Evolutionary conservation across 23 tunicate genomes (phyloP), one percentile per base, ranked within the genome.

Genomic region (Oikopleura vanhoeffeni): DNA sequence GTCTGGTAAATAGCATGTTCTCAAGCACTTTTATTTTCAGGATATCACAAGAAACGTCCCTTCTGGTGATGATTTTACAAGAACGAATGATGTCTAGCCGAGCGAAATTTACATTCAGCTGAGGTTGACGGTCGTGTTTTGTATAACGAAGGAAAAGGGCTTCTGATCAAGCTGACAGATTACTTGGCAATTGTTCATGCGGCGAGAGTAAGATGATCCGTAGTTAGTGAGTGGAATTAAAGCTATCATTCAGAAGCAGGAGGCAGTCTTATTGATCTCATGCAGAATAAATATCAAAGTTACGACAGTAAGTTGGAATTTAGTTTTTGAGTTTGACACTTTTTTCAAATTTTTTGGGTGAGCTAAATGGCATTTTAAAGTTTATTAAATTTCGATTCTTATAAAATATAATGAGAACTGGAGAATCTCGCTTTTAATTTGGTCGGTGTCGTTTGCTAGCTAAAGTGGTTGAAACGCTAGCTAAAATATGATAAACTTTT

Each of bases 181-280:
- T 71, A 2, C 79, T n/a, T 71, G 27, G 79, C 79, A 71, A 2
- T 2, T 18, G 79, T 71, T 30, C 79, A 71, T 38, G 79, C 79
- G 38, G 79, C 79, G 2, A 33, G 35, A 38, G 36, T 18, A 71
- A 32, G 32, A 28, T 33, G 36, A 28, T 18, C 2, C 36, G 79
- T 2, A 3, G 79, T 2, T 38, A 32, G 38, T 13, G 35, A 30
- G n/a, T 24, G 35, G 35, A 33, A 71, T 71, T 30, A 30, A 32
- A 33, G 35, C 27, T 2, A 33, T 71, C 79, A 13, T 71, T 4
- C 27, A 32, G 35, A 71, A 71, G 38, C n/a, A n/a, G 27, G 36
- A 30, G 3, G 4, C 4, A 33, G 32, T 30, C 35, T 71, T 3
- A 30, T 71, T 30, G 79, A 71, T 32, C 36, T 24, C 2, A 71